Conservation (phyloP, 2,113 vertebrate species). For the Cromileptes altivelis region DNA sequence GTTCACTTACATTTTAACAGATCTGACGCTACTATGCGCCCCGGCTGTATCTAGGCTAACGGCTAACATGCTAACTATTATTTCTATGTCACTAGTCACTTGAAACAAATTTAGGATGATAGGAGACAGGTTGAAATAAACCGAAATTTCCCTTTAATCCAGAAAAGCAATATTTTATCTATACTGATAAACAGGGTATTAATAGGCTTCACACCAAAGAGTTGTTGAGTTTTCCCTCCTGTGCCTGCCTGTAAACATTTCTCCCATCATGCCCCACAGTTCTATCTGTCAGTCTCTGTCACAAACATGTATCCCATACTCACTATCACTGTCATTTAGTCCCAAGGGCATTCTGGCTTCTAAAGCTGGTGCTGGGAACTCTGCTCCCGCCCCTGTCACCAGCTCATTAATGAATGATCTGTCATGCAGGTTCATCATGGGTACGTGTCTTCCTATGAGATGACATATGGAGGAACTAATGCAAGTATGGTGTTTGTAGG, state of each 20-base stretch:
- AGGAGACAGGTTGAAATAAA: too few species aligned
- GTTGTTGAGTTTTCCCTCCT: background rate
- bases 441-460: background rate
- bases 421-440: slow-evolving; percentile 30
- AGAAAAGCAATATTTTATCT: too few species aligned
- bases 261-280: slow-evolving; percentile 29
- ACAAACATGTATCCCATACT: slow-evolving; percentile 38
- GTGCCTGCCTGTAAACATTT: background rate
- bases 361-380: slow-evolving; percentile 40
- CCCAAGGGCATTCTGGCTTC: slow-evolving; percentile 37
- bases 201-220: background rate
- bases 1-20: too few species aligned
- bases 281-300: slow-evolving; percentile 44
- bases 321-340: slow-evolving; percentile 40
- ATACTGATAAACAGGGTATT: slow-evolving; percentile 8
- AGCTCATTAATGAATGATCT: slow-evolving; percentile 42
- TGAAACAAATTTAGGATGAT: too few species aligned
- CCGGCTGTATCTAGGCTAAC: too few species aligned
- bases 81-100: too few species aligned
- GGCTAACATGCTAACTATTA: too few species aligned
- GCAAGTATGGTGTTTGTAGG: background rate
- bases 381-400: background rate
- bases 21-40: too few species aligned
- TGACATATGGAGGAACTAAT: background rate
- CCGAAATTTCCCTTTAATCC: too few species aligned